Evolutionary conservation across 2,888 invertebrate species (phyloP).

Genomic region (Cephus sareptanus): DNA sequence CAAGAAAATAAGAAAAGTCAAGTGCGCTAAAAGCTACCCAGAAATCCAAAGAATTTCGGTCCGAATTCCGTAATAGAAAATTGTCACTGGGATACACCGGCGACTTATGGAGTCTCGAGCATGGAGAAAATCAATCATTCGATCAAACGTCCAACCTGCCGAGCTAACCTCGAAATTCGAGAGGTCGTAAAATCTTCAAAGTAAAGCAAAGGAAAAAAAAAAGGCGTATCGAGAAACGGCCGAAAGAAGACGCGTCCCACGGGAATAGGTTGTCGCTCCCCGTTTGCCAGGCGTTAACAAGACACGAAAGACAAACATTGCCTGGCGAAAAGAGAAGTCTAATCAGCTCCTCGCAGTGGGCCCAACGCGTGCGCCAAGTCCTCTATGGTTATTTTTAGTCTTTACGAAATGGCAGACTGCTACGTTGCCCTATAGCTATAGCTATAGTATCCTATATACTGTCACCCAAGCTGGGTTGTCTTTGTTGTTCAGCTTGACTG

Average conservation of each 20-base stretch:
- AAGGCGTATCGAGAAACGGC: neutral
- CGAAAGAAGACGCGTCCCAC: neutral
- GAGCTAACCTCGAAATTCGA: neutral
- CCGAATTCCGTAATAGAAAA: neutral
- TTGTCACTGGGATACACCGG: neutral
- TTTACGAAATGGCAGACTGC: conserved; percentile 14
- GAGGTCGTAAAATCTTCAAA: neutral
- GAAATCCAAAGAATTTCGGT: neutral
- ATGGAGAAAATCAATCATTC: neutral
- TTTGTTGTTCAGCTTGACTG: neutral
- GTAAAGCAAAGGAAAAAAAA: neutral
- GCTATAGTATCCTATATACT: neutral
- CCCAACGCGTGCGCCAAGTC: neutral
- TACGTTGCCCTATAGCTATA: neutral
- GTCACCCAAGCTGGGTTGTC: neutral
- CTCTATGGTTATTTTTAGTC: conserved; percentile 13
- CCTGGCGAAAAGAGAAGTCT: conserved; percentile 11
- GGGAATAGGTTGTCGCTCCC: neutral
- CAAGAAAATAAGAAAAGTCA: neutral
- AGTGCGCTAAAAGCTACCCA: neutral
- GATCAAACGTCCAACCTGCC: neutral
- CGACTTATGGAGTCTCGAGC: neutral
- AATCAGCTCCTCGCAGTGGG: conserved; percentile 12
- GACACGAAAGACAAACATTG: conserved; percentile 2
- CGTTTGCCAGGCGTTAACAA: conserved; percentile 2